Percentiles rank a stretch among this genome's conserved stretches.
These are phyloP conservation scores for Lethrus apterus DNA, from an alignment of 1,140 invertebrate genomes.

Conservation along the genomic window DNA sequence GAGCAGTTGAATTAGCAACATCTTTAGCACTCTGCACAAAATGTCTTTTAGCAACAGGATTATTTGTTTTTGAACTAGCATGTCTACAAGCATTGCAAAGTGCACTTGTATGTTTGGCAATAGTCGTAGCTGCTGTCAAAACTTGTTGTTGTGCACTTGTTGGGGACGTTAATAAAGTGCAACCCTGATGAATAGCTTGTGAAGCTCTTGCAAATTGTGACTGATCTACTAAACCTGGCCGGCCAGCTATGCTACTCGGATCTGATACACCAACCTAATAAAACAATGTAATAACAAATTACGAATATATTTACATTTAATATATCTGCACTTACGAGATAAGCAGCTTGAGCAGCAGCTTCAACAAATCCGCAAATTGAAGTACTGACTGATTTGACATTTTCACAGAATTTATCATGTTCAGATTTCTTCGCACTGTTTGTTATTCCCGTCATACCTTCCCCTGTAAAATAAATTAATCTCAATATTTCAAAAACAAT, in stretches of 20 bases:
- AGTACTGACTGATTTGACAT: constrained; percentile 74
- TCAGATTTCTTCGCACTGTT: constrained; percentile 84
- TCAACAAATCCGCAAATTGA: constrained; percentile 92
- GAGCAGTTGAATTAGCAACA: constrained; percentile 92
- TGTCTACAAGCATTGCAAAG: constrained; percentile 90
- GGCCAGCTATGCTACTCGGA: constrained; percentile 80
- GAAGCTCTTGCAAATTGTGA: constrained; percentile 81
- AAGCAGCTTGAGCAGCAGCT: constrained; percentile 87
- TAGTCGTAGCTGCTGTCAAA: constrained; percentile 82
- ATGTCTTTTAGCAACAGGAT: constrained; percentile 90
- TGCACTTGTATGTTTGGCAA: constrained; percentile 94
- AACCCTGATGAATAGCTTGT: constrained; percentile 82
- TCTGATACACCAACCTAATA: constrained; percentile 77
- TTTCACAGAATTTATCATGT: constrained; percentile 78
- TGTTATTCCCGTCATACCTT: constrained; percentile 91
- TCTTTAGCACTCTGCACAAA: constrained; percentile 97
- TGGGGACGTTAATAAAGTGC: constrained; percentile 68
- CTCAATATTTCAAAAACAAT: too few relatives aligned
- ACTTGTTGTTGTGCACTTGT: constrained; percentile 79
- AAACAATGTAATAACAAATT: constrained; percentile 11
- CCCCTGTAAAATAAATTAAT: constrained; percentile 46
- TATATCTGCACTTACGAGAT: constrained; percentile 55
- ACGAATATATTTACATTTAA: constrained; percentile 7
- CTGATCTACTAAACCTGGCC: constrained; percentile 87
- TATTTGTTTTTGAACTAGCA: constrained; percentile 85